phyloP scores from a whole-genome alignment of 30 jellyfish, hydroid and myxozoan genomes.

The Cassiopea andromeda region DNA sequence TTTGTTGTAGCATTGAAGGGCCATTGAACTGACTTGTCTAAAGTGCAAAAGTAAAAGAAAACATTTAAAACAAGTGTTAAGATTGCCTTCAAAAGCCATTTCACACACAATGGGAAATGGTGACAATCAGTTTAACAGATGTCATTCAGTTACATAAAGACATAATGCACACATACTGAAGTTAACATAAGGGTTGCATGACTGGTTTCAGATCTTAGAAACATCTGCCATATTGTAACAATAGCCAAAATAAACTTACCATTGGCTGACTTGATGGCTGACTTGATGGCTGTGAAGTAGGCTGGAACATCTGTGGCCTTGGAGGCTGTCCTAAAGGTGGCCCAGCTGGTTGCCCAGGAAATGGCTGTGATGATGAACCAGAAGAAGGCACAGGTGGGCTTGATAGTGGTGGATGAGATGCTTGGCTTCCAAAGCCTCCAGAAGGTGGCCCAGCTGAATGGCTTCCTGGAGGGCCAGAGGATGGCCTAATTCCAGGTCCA shows the following conservation, averaged over 20 bases:
- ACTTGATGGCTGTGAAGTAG: conserved; percentile 18
- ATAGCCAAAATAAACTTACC: background rate
- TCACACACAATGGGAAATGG: too few relatives aligned
- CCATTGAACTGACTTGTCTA: conserved; percentile 66
- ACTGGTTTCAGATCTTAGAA: too few relatives aligned
- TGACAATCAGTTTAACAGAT: too few relatives aligned
- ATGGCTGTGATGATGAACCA: conserved; percentile 45
- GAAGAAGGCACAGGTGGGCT: conserved; percentile 39
- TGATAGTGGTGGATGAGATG: background rate
- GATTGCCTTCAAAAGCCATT: background rate
- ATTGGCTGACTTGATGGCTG: conserved; percentile 22
- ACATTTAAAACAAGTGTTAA: background rate
- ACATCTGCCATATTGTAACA: background rate
- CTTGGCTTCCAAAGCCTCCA: conserved; percentile 10
- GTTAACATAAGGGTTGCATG: too few relatives aligned
- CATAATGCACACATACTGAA: too few relatives aligned
- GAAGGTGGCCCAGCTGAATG: conserved; percentile 54
- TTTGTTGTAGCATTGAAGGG: conserved; percentile 4
- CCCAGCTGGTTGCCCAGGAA: conserved; percentile 4
- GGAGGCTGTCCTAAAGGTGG: conserved; percentile 44
- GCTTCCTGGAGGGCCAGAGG: conserved; percentile 32
- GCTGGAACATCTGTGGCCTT: conserved; percentile 24
- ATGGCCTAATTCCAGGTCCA: conserved; percentile 11
- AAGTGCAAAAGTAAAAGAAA: background rate
- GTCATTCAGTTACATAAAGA: too few relatives aligned